Conservation (phyloP, 2,113 vertebrate genomes). For the Chaetops frenatus region DNA sequence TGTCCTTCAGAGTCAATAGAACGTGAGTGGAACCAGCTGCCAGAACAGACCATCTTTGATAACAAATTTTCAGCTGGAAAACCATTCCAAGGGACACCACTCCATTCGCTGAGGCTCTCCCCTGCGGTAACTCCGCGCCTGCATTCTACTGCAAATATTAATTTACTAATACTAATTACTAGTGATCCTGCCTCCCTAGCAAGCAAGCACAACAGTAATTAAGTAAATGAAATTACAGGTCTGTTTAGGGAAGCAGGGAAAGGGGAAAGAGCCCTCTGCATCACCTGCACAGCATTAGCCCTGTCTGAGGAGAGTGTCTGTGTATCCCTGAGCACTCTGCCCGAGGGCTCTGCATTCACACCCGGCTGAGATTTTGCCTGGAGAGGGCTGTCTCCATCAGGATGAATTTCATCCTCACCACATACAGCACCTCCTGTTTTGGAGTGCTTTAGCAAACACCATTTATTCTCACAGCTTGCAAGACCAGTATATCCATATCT, state of each 20-base stretch:
- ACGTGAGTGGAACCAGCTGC: neutral
- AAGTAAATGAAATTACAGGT: conserved; percentile 2
- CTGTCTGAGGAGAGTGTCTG: neutral
- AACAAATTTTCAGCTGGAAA: neutral
- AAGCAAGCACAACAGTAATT: neutral
- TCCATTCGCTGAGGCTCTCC: neutral
- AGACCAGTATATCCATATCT: neutral
- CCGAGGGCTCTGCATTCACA: neutral
- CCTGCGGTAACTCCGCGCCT: neutral
- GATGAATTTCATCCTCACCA: neutral
- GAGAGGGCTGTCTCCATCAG: neutral
- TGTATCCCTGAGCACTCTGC: neutral
- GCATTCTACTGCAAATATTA: neutral
- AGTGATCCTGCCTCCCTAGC: neutral
- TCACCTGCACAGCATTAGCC: neutral
- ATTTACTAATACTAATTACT: conserved; percentile 12
- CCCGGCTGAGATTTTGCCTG: neutral
- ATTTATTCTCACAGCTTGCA: neutral
- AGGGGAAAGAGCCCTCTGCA: neutral
- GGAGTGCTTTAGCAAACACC: neutral
- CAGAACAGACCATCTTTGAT: neutral
- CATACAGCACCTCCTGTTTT: neutral
- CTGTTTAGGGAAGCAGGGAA: neutral
- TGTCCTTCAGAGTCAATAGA: neutral
- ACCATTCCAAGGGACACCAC: neutral